Evolutionary conservation across 1,140 invertebrate species (phyloP).

Genomic region (Trypoxylus dichotomus): DNA sequence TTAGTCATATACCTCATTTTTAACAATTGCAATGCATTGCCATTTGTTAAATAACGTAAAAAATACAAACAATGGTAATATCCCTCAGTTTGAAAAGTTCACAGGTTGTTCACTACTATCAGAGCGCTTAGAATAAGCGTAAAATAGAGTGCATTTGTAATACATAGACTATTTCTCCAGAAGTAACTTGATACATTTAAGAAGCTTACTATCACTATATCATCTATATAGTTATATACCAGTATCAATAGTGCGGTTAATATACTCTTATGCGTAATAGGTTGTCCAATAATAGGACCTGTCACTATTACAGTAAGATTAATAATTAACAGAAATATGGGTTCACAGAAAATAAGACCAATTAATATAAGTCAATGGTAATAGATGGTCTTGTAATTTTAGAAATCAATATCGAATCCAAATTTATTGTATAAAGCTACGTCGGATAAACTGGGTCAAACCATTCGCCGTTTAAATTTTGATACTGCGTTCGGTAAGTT

Average conservation of each 20-base stretch:
- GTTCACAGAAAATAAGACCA: neutral
- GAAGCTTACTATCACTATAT: too few relatives aligned
- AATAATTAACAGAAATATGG: neutral
- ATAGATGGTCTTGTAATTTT: neutral
- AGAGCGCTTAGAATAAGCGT: too few relatives aligned
- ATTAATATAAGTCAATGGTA: neutral
- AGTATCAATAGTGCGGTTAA: neutral
- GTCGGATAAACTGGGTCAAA: neutral
- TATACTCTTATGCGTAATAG: neutral
- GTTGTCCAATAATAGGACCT: neutral
- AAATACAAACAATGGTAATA: too few relatives aligned
- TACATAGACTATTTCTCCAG: too few relatives aligned
- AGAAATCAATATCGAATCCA: neutral
- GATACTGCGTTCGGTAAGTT: slow-evolving; percentile 22
- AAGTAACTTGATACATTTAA: too few relatives aligned
- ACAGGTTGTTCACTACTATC: too few relatives aligned
- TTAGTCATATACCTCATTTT: too few relatives aligned
- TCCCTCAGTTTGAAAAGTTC: neutral
- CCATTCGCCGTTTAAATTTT: slow-evolving; percentile 17
- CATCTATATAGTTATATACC: too few relatives aligned
- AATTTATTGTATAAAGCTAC: slow-evolving; percentile 17
- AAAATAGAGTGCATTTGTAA: too few relatives aligned
- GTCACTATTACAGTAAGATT: neutral
- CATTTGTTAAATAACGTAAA: too few relatives aligned
- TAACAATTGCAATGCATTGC: too few relatives aligned